Evolutionary conservation across 2,888 invertebrate genomes (phyloP), one percentile per base, ranked within the genome.

Genomic region (Stictocephala bisonia): DNA sequence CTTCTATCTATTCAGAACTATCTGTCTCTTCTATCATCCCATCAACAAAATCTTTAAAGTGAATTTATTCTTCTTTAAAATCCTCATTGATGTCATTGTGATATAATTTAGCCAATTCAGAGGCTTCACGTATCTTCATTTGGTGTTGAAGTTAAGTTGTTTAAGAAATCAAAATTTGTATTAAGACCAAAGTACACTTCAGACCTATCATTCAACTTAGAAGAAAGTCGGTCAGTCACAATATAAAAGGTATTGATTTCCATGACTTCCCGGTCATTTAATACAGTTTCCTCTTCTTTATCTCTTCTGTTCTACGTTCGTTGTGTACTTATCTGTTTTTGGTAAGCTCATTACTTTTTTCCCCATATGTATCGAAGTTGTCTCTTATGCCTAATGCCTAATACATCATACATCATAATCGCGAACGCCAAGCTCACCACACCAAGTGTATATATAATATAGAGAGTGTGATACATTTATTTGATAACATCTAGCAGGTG

Each of bases 101-200:
- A 18, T 64, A 64, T 40, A 18, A 40, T 15, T 64, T 41, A 13
- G 64, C 41, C 64, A 64, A 64, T 18, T 20, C 41, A 64, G 35
- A 64, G 13, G 64, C 41, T 40, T 26, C 64, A 40, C 15, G 40
- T 41, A 18, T 64, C 64, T 64, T 40, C 64, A 41, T 35, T 64
- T n/a, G 64, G 40, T 11, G 40, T 31, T 40, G 64, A 40, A 1
- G 31, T 40, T 20, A 64, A 64, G 64, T 35, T 40, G 35, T 60
- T 22, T 20, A 64, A 41, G 40, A 64, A 64, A 18, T 40, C 40
- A 41, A 64, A 41, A 40, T 35, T 41, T 64, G 31, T 40, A 64
- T 64, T 64, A n/a, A 64, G 64, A 20, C 22, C 40, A 9, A 64
- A 64, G 24, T 64, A 40, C n/a, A 64, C 64, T 64, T 64, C 31